phyloP scores from a whole-genome alignment of 2,113 vertebrate genomes.

The Neolamprologus sp. region DNA sequence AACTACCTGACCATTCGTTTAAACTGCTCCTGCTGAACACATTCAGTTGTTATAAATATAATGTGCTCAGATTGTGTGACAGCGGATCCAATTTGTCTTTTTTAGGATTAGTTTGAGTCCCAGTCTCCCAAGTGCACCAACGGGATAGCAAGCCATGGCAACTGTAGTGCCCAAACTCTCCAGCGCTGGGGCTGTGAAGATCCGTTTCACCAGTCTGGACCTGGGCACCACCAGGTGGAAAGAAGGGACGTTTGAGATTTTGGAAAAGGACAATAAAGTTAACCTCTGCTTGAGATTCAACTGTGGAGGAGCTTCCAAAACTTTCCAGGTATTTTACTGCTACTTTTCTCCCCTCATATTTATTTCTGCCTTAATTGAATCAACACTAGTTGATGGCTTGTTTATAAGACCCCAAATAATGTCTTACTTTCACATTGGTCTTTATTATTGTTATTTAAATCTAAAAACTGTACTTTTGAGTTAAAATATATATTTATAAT shows the following conservation, averaged over 20 bases:
- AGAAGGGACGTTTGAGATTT: constrained; percentile 93
- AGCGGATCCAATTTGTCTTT: not conserved
- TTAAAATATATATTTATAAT: no score
- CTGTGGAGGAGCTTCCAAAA: constrained; percentile 81
- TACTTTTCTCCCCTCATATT: not conserved
- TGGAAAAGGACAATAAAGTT: constrained; percentile 92
- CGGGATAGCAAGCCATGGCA: constrained; percentile 60
- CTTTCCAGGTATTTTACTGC: constrained; percentile 80
- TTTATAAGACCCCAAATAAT: not conserved
- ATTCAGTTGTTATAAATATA: not conserved
- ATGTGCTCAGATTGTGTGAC: not conserved
- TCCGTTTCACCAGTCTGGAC: constrained; percentile 83
- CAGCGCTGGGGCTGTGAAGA: constrained; percentile 71
- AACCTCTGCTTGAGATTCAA: constrained; percentile 85
- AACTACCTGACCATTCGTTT: not conserved
- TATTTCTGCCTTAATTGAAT: not conserved
- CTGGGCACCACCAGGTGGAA: constrained; percentile 91
- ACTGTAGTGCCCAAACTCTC: constrained; percentile 78
- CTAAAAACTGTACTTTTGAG: no score
- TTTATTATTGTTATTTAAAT: not conserved
- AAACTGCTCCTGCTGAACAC: not conserved
- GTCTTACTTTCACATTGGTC: not conserved
- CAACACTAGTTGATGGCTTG: not conserved
- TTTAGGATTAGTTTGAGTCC: constrained; percentile 28
- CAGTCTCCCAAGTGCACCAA: constrained; percentile 1